Conservation (phyloP, 2,888 invertebrate genomes). For the Tenodera sinensis region DNA sequence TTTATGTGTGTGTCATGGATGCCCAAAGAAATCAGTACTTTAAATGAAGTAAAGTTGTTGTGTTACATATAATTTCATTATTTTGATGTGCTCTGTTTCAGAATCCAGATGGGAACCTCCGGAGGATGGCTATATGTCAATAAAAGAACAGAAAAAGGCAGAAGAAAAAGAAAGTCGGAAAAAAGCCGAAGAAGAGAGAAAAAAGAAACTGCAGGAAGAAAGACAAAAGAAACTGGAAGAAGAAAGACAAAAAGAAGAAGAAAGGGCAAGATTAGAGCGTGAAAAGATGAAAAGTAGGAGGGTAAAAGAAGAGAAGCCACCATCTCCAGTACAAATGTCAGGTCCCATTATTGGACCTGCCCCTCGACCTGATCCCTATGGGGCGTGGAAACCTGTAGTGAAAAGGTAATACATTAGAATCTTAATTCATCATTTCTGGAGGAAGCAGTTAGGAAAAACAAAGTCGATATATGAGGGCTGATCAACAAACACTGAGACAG, state of each 20-base stretch:
- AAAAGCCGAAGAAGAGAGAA: conserved; percentile 42
- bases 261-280: conserved; percentile 38
- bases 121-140: conserved; percentile 63
- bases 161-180: conserved; percentile 50
- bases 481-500: background rate
- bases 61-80: too few relatives aligned
- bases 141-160: conserved; percentile 60
- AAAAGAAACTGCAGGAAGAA: conserved; percentile 42
- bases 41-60: too few relatives aligned
- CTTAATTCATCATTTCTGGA: too few relatives aligned
- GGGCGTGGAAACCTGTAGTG: conserved; percentile 69
- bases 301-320: conserved; percentile 47
- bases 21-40: too few relatives aligned
- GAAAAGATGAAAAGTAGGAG: conserved; percentile 43
- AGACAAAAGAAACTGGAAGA: conserved; percentile 42
- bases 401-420: conserved; percentile 49
- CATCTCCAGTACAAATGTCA: conserved; percentile 38
- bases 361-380: conserved; percentile 64
- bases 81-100: conserved; percentile 41
- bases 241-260: conserved; percentile 44
- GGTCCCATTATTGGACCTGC: conserved; percentile 54
- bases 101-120: conserved; percentile 77
- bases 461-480: background rate
- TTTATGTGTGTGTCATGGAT: too few relatives aligned
- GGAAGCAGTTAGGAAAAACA: too few relatives aligned